Base-by-base conservation (phyloP, 2,888 invertebrate species). In the Heterodera filipjevi region DNA sequence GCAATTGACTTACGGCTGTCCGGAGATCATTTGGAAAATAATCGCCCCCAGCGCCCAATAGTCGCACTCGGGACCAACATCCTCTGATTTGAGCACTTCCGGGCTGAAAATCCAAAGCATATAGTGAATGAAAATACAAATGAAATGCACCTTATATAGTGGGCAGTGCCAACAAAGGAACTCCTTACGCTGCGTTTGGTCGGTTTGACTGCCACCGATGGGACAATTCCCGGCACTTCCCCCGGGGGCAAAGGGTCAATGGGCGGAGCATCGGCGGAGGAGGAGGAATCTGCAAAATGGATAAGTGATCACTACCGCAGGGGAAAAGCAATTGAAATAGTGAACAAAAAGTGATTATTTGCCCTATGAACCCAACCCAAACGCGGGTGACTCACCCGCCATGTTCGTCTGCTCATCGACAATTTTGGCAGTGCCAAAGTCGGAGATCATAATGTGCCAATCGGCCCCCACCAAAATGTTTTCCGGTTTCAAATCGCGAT, bases 361-460 rank as follows among this genome's bases (percentile, higher is more conserved):
- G n/a, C n/a, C n/a, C n/a, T n/a, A n/a, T n/a, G n/a, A n/a, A n/a
- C n/a, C n/a, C n/a, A n/a, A 22, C 22, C 19, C 35, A 44, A 44
- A 44, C 19, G 30, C 19, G 22, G 19, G 14, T 59, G 66, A 59
- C 0, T 46, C 27, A 79, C 79, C 78, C 33, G 44, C 59, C 33
- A 72, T 66, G 33, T 71, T 75, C 5, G 82, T 73, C 16, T 74
- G 81, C 22, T 66, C n/a, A 22, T 81, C 84, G n/a, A 87, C 44
- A 0, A 85, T 79, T 80, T 86, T 96, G 1, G 95, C 94, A 76
- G 96, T 95, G 72, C 99, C 99, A 90, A 99, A 99, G 91, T 99
- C 99, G 68, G 96, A 95, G 81, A 99, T 94, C 88, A 95, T 92
- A 84, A 97, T 93, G 91, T 99, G 98, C 94, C 97, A 96, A 86